These are phyloP conservation scores for Phoeniculus purpureus DNA, from an alignment of 2,797 vertebrate species.

Conservation along the genomic window DNA sequence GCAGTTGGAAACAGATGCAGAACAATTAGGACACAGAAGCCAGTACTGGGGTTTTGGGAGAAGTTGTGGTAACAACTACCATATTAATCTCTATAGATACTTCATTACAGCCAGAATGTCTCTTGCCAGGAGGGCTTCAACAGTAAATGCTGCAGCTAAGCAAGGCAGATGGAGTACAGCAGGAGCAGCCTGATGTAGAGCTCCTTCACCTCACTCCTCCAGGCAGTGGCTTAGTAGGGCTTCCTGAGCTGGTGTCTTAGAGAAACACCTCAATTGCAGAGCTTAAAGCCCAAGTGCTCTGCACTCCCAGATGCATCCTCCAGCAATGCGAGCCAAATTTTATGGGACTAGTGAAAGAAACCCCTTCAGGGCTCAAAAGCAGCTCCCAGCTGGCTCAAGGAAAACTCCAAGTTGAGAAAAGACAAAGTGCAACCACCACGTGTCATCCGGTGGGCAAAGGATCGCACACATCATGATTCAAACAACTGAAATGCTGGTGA, in stretches of 20 bases:
- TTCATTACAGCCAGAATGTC: slow-evolving; percentile 16
- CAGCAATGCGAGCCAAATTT: not conserved
- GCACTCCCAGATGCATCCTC: not conserved
- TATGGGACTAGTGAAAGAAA: not conserved
- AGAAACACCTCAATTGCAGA: not conserved
- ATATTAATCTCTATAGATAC: slow-evolving; percentile 10
- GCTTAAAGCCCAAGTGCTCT: not conserved
- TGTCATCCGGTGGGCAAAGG: not conserved
- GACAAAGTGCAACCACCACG: not conserved
- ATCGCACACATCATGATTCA: not conserved
- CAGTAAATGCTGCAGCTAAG: not conserved
- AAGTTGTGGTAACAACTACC: not conserved
- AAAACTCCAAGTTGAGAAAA: not conserved
- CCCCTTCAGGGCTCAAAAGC: not conserved
- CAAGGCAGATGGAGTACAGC: not conserved
- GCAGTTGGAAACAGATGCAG: not conserved
- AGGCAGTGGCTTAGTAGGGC: not conserved
- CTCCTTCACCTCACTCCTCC: not conserved
- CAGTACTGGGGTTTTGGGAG: not conserved
- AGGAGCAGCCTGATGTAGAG: not conserved
- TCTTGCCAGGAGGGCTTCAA: not conserved
- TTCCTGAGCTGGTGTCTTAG: not conserved
- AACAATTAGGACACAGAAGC: slow-evolving; percentile 7
- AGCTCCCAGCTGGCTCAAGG: not conserved
- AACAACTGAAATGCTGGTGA: not conserved